These are phyloP conservation scores for Luperina testacea DNA, from an alignment of 2,888 invertebrate genomes.

Conservation along the genomic window DNA sequence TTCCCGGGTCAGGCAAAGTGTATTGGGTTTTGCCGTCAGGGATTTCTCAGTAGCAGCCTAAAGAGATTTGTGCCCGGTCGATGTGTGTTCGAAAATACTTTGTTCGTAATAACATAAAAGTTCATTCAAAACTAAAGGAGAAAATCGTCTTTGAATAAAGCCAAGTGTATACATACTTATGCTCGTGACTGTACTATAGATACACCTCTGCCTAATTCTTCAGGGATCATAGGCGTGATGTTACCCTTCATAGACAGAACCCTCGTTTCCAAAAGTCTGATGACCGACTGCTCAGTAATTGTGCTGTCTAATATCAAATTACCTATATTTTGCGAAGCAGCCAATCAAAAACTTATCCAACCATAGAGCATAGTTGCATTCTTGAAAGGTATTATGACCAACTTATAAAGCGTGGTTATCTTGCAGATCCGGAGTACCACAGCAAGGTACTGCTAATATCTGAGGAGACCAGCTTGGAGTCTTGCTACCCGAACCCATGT, in stretches of 20 bases:
- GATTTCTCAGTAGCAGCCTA: too few relatives aligned
- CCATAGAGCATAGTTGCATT: not conserved
- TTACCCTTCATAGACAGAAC: not conserved
- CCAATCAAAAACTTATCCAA: not conserved
- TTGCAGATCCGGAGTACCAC: constrained; percentile 91
- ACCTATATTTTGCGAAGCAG: not conserved
- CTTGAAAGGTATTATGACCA: not conserved
- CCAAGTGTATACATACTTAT: too few relatives aligned
- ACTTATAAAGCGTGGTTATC: not conserved
- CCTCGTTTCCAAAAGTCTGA: not conserved
- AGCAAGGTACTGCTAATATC: constrained; percentile 91
- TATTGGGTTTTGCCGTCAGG: not conserved
- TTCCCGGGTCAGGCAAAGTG: not conserved
- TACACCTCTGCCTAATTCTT: not conserved
- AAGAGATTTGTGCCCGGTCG: not conserved
- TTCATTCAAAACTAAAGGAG: too few relatives aligned
- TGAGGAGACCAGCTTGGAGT: constrained; percentile 91
- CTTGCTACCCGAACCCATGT: constrained; percentile 94
- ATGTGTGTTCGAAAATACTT: not conserved
- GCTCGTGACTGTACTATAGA: not conserved
- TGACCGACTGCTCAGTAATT: not conserved
- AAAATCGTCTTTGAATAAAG: too few relatives aligned
- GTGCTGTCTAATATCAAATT: not conserved
- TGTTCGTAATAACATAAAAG: too few relatives aligned
- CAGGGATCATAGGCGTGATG: not conserved